A percentile compares a stretch with the other conserved stretches of the same genome.
These are phyloP conservation scores for Eulimnadia texana DNA, from an alignment of 1,140 invertebrate genomes.

Conservation along the genomic window DNA sequence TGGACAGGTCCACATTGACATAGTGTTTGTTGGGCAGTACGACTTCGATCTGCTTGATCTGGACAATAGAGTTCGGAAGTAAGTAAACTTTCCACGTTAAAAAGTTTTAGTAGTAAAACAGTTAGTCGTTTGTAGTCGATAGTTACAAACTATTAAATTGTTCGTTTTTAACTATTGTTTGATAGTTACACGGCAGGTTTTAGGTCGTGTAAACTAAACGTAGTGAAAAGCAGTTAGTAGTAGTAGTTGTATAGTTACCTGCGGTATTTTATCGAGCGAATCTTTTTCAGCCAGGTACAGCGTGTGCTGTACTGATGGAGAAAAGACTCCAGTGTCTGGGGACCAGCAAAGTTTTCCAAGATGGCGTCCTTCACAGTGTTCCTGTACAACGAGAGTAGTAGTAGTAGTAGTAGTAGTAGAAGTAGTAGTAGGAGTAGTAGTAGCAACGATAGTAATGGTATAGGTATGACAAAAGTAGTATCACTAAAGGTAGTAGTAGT, in stretches of 20 bases:
- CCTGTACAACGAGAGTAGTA: slow-evolving; percentile 22
- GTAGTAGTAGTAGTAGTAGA: too few relatives aligned
- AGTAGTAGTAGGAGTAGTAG: too few relatives aligned
- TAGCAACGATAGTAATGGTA: too few relatives aligned
- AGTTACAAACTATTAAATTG: too few relatives aligned
- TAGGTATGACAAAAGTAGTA: too few relatives aligned
- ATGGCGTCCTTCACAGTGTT: slow-evolving; percentile 48
- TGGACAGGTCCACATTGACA: slow-evolving; percentile 50
- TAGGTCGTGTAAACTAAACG: not conserved
- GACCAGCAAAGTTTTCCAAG: slow-evolving; percentile 53
- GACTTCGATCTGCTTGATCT: slow-evolving; percentile 52
- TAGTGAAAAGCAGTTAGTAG: slow-evolving; percentile 1
- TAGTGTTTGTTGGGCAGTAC: slow-evolving; percentile 66
- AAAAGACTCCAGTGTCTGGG: slow-evolving; percentile 47
- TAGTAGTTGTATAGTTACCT: slow-evolving; percentile 27
- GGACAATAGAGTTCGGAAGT: slow-evolving; percentile 25
- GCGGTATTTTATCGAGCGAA: slow-evolving; percentile 44
- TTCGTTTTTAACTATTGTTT: too few relatives aligned
- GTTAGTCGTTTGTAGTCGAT: too few relatives aligned
- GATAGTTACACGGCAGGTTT: too few relatives aligned
- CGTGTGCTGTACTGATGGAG: slow-evolving; percentile 59
- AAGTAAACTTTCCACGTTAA: too few relatives aligned
- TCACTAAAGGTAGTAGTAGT: too few relatives aligned
- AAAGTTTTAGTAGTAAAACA: too few relatives aligned
- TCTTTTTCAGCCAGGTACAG: slow-evolving; percentile 49